Base-by-base conservation (phyloP, 2,797 vertebrate species). In the Acanthurus leucopareius region DNA sequence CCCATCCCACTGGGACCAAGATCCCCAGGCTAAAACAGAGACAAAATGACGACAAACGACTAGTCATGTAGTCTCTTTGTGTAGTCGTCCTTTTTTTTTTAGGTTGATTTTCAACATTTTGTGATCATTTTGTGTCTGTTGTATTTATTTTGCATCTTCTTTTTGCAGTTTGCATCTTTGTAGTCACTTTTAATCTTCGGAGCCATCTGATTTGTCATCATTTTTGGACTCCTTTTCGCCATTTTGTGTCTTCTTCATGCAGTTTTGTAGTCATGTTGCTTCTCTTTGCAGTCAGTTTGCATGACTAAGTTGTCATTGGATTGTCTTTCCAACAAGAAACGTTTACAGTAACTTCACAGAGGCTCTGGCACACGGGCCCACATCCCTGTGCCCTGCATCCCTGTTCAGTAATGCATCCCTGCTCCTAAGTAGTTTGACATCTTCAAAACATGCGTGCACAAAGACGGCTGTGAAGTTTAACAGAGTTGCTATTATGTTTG, bases 401-500 rank as follows among this genome's bases (percentile, higher is more conserved):
- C 15, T 3, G 3, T 52, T 38, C 15, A 48, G 22, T 60, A 53
- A 73, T 70, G 48, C 35, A 42, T 16, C 4, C 4, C 3, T 35
- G 44, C 35, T 69, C 9, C 16, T 75, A n/a, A 20, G 10, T 38
- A 54, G 22, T 38, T 64, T 22, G n/a, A 75, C 40, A 64, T 69
- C 45, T 68, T 78, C 5, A 35, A 66, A 77, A 73, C 16, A 58
- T 48, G n/a, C 2, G 1, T 1, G 11, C 13, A 28, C 44, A 54
- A 42, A 57, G 44, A 69, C 65, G 11, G 69, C 47, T 35, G 52
- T 6, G 7, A 19, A 40, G 28, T 72, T 65, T 73, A 25, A 72
- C 35, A n/a, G 22, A 16, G 17, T 84, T 69, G 9, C 19, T 54
- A 2, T 69, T 62, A 25, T 56, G 20, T 73, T 67, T 59, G 16